Evolutionary conservation across 2,113 vertebrate genomes (phyloP).

Genomic region (Perognathus longimembris): DNA sequence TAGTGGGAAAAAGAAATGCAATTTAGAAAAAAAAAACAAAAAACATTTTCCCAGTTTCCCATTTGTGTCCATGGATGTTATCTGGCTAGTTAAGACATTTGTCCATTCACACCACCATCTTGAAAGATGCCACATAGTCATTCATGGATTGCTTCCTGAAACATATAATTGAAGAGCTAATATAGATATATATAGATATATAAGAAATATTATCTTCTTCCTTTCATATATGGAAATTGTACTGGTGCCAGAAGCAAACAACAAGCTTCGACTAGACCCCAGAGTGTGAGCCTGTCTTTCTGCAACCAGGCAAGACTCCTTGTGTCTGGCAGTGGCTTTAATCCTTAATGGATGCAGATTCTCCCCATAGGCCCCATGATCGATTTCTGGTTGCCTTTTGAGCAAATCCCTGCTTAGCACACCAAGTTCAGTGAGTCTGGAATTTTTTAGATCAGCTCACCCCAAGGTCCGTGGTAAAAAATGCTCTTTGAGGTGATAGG

Average conservation of each 20-base stretch:
- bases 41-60: not conserved
- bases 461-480: not conserved
- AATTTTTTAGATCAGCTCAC: not conserved
- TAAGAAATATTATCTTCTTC: not conserved
- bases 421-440: not conserved
- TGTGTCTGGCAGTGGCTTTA: not conserved
- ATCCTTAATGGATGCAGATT: not conserved
- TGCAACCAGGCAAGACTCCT: not conserved
- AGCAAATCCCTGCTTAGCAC: not conserved
- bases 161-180: not conserved
- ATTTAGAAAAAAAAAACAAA: not conserved
- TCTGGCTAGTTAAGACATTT: constrained; percentile 37
- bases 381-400: not conserved
- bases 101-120: not conserved
- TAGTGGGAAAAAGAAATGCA: not conserved
- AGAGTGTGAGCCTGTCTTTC: not conserved
- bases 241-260: not conserved
- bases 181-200: no score
- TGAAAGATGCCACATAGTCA: not conserved
- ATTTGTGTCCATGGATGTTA: constrained; percentile 19
- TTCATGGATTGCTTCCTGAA: constrained; percentile 44
- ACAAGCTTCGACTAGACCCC: not conserved
- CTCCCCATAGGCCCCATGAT: fast-evolving
- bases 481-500: not conserved
- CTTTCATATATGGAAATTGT: not conserved